Evolutionary conservation across 2,888 invertebrate genomes (phyloP).

Genomic region (Calameuta pallipes): DNA sequence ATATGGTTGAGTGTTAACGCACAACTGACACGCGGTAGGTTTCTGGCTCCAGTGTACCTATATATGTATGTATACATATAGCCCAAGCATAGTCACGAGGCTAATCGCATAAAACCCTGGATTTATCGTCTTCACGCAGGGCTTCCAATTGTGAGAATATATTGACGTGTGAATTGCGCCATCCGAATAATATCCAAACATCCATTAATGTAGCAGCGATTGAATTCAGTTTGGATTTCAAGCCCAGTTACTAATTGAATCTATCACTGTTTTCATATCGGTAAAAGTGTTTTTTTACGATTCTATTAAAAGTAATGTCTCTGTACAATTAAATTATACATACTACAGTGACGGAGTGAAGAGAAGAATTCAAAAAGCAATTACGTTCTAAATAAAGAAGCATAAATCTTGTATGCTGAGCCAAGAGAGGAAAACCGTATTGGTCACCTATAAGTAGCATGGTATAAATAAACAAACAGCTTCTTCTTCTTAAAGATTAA

Average conservation of each 20-base stretch:
- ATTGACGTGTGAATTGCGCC: not conserved
- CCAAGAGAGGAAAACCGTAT: not conserved
- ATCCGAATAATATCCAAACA: not conserved
- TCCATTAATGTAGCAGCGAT: not conserved
- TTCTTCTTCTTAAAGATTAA: too few species aligned
- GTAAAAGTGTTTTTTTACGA: not conserved
- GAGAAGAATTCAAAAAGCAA: not conserved
- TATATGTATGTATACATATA: not conserved
- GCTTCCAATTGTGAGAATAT: slow-evolving; percentile 29
- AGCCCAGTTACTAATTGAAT: not conserved
- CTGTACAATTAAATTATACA: not conserved
- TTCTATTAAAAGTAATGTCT: not conserved
- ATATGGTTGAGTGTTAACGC: not conserved
- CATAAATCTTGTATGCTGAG: not conserved
- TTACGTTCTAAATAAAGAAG: not conserved
- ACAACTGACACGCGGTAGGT: not conserved
- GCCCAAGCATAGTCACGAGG: slow-evolving; percentile 1
- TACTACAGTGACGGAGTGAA: not conserved
- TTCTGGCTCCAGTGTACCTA: not conserved
- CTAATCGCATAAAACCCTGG: slow-evolving; percentile 38
- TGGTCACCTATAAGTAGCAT: not conserved
- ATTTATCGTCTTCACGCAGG: slow-evolving; percentile 30
- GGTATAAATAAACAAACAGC: too few species aligned
- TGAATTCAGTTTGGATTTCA: not conserved
- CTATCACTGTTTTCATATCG: not conserved